Base-by-base conservation (phyloP, 2,888 invertebrate species). In the Acrobeloides nanus region DNA sequence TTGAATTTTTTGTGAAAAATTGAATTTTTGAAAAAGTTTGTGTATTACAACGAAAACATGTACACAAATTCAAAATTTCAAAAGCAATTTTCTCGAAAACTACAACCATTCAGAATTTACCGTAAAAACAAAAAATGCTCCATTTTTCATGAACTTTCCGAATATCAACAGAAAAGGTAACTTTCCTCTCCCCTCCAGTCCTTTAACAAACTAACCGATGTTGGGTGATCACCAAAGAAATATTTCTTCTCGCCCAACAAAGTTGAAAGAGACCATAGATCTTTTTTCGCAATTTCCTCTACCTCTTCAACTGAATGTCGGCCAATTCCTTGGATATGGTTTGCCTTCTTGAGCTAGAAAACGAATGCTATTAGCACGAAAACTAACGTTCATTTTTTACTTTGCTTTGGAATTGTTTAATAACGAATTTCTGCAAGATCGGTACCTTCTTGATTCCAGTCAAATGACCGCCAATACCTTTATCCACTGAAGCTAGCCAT, bases 291-390 rank as follows among this genome's bases (percentile, higher is more conserved):
- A 26, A 75, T 72, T 4, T 59, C 57, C 58, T 71, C 63, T 18
- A 76, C 67, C 48, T 77, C 76, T 15, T 67, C 65, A 32, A 54
- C 57, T 3, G 70, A 61, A 53, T 76, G 74, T 6, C 75, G 61
- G 4, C 76, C 76, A 21, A 76, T 74, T 21, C 76, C 76, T 41
- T 77, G 76, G 8, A 45, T 53, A 15, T 47, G 25, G 26, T 35
- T 7, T 6, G 3, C n/a, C 18, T 35, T 48, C 23, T 52, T 62
- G 8, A 68, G 20, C 60, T 61, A 31, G 8, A 62, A 46, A 12
- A 38, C 10, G 12, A 39, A 10, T 8, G n/a, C 5, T 44, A 17
- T 18, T 26, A 5, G 33, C 24, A 21, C 12, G 2, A 2, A 1
- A 18, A 7, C 18, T 25, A 38, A 12, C 23, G 10, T 38, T 7